Evolutionary conservation across 2,888 invertebrate genomes (phyloP), one percentile per base, ranked within the genome.

Genomic region (Heliconius erato): DNA sequence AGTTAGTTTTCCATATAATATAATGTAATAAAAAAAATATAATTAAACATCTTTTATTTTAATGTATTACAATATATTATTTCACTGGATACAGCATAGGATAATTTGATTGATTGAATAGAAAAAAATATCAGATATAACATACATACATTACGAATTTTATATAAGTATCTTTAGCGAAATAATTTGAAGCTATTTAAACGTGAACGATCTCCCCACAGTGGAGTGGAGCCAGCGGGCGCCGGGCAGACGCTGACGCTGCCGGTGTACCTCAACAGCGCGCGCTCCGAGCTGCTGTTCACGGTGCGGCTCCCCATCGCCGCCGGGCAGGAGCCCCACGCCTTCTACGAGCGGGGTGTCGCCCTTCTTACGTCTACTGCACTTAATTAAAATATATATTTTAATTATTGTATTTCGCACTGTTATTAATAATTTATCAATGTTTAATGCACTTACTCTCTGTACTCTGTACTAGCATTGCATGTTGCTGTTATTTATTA

Each of bases 341-440:
- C 98, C 92, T 99, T 99, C 97, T 99, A 99, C 95, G 99, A 99
- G 94, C 97, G 99, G 80, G 99, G 99, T 87, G 99, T 99, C 40
- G 99, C 99, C 77, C 97, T 99, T 71, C 97, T 99, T 90, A 98
- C 99, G 35, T 99, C 99, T 71, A 98, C 99, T 68, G 97, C 98
- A 85, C 97, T 99, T 88, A 98, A 98, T 93, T 98, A 97, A 85
- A 72, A 59, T 59, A 28, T 32, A 49, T 67, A 26, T n/a, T 49
- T 23, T 7, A 54, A 7, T 7, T 7, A 7, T 54, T 9, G 54
- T 7, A 9, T 19, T 14, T 54, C 2, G 44, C 74, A 54, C 40
- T 68, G 28, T 23, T 32, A 74, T 74, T n/a, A 63, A 35, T 11
- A 11, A n/a, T 11, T 76, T 11, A 32, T 54, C 14, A 32, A 14